Conservation (phyloP, 2,888 invertebrate genomes). For the Leucophora obtusa region DNA sequence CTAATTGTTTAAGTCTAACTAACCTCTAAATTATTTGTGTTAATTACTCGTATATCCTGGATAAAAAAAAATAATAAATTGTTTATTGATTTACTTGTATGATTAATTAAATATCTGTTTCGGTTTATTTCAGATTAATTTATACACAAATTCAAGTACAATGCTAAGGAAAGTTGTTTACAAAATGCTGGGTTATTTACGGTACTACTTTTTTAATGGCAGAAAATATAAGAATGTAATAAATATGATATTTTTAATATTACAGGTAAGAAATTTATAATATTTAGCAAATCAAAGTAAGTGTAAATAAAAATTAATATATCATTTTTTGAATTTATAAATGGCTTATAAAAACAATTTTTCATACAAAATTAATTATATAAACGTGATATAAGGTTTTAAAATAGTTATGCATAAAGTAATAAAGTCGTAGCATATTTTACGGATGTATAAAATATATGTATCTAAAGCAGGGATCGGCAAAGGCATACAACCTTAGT, state of each 20-base stretch:
- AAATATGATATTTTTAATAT: slow-evolving; percentile 27
- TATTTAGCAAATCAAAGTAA: no score
- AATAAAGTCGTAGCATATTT: no score
- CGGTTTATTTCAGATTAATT: slow-evolving; percentile 29
- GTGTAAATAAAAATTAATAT: no score
- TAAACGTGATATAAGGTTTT: no score
- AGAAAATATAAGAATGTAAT: slow-evolving; percentile 19
- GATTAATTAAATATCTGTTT: slow-evolving; percentile 23
- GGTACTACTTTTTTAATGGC: slow-evolving; percentile 34
- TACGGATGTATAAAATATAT: no score
- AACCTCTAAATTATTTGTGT: slow-evolving; percentile 58
- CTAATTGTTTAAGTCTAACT: slow-evolving; percentile 35
- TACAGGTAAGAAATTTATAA: slow-evolving; percentile 47
- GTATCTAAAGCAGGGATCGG: no score
- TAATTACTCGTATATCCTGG: slow-evolving; percentile 56
- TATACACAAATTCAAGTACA: slow-evolving; percentile 25
- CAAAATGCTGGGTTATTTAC: slow-evolving; percentile 50
- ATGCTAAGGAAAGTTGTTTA: slow-evolving; percentile 50
- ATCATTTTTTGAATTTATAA: no score
- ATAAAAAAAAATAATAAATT: background rate
- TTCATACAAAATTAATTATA: no score
- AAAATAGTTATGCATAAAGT: no score
- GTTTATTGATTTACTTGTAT: background rate
- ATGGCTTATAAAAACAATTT: no score
- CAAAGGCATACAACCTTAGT: no score